Evolutionary conservation across 1,140 invertebrate species (phyloP).

Genomic region (Drosophila persimilis): DNA sequence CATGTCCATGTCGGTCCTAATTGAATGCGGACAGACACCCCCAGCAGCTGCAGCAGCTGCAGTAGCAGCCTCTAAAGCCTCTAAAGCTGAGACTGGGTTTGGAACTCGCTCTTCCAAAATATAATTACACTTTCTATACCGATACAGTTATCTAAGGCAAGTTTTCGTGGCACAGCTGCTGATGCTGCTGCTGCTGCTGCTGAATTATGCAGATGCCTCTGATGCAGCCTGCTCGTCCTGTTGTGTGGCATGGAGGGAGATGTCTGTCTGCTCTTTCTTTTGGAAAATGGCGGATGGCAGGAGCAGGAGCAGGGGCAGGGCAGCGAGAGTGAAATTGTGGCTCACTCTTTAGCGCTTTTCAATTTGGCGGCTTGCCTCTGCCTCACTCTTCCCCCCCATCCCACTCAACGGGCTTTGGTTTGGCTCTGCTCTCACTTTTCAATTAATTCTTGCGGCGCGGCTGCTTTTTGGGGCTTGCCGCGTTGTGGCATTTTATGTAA

Average conservation of each 20-base stretch:
- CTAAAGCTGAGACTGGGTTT: no score
- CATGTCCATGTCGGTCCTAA: constrained; percentile 38
- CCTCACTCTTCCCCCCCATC: constrained; percentile 27
- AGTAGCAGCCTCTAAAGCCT: neutral
- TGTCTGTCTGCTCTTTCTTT: neutral
- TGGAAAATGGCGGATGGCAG: neutral
- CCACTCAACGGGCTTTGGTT: constrained; percentile 15
- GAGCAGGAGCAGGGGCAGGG: neutral
- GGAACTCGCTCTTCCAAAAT: constrained; percentile 12
- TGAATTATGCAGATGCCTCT: constrained; percentile 51
- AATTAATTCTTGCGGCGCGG: constrained; percentile 65
- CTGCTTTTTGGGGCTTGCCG: constrained; percentile 10
- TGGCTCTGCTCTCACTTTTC: constrained; percentile 67
- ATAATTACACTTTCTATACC: constrained; percentile 65
- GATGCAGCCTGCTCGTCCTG: constrained; percentile 9
- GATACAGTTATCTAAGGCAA: constrained; percentile 20
- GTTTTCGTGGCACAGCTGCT: no score
- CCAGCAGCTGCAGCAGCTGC: constrained; percentile 7
- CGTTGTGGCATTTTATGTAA: constrained; percentile 59
- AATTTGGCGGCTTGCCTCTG: constrained; percentile 54
- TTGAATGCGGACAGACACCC: constrained; percentile 43
- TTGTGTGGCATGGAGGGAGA: constrained; percentile 9
- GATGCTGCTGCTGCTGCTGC: constrained; percentile 11
- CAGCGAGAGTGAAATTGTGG: constrained; percentile 61
- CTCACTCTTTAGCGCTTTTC: constrained; percentile 49